phyloP scores from a whole-genome alignment of 2,888 invertebrate genomes.

The Lochmaea capreae region DNA sequence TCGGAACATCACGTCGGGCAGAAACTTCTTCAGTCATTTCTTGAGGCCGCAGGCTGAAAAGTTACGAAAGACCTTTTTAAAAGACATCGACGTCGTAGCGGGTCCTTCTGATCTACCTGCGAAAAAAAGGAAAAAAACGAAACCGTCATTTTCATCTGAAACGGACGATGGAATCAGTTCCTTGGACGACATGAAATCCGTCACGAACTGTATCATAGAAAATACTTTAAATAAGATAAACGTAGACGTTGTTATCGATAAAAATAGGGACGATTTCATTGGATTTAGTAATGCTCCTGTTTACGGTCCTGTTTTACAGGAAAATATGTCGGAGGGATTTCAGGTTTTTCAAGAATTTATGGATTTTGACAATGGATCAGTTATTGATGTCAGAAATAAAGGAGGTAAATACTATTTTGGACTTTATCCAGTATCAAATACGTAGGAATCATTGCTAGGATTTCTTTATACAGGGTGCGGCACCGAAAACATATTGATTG shows the following conservation, averaged over 20 bases:
- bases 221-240: conserved; percentile 37
- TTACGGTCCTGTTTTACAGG: neutral
- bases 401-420: neutral
- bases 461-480: neutral
- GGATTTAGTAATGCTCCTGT: conserved; percentile 29
- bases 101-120: conserved; percentile 51
- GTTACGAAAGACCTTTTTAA: conserved; percentile 39
- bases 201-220: conserved; percentile 56
- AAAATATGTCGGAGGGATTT: neutral
- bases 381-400: neutral
- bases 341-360: neutral
- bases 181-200: conserved; percentile 56
- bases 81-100: conserved; percentile 39
- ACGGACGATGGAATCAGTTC: conserved; percentile 49
- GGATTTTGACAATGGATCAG: conserved; percentile 6
- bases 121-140: conserved; percentile 51
- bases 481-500: neutral
- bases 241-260: conserved; percentile 31
- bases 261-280: conserved; percentile 17
- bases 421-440: neutral
- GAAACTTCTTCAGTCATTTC: conserved; percentile 47
- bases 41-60: conserved; percentile 44
- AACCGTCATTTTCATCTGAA: conserved; percentile 34
- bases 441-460: no score
- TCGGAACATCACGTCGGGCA: conserved; percentile 46